Percentiles rank a stretch among this genome's conserved stretches.
Evolutionary conservation across 2,888 invertebrate genomes (phyloP).

Genomic region (Nudaria mundana): DNA sequence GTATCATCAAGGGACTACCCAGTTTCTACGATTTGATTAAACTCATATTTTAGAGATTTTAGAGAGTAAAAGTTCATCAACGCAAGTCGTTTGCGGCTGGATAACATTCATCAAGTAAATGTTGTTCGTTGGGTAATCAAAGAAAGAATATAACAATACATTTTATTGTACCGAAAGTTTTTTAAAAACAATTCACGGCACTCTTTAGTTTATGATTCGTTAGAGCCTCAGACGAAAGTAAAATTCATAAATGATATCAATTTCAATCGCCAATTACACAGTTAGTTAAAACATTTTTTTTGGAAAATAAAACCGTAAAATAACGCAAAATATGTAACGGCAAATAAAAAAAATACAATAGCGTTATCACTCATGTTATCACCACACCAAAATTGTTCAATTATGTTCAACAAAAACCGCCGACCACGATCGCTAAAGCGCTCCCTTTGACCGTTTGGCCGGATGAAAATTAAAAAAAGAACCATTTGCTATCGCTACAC

Average conservation of each 20-base stretch:
- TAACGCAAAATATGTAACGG: too few species aligned
- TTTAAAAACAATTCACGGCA: too few species aligned
- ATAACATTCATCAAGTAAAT: slow-evolving; percentile 1
- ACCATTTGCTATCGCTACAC: slow-evolving; percentile 22
- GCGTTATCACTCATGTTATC: slow-evolving; percentile 9
- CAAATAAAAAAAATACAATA: slow-evolving; percentile 6
- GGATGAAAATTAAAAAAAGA: slow-evolving; percentile 19
- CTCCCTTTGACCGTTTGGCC: slow-evolving; percentile 24
- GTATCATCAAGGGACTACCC: slow-evolving; percentile 4
- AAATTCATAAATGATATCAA: too few species aligned
- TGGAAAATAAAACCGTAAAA: slow-evolving; percentile 3
- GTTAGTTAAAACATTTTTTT: too few species aligned
- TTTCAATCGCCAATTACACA: too few species aligned
- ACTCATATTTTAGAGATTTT: slow-evolving; percentile 13
- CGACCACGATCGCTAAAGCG: slow-evolving; percentile 19
- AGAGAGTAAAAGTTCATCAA: slow-evolving; percentile 6
- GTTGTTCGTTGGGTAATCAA: neutral
- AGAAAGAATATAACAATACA: neutral
- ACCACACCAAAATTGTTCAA: slow-evolving; percentile 24
- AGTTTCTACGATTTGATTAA: slow-evolving; percentile 7
- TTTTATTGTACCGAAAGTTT: too few species aligned
- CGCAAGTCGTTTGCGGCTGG: slow-evolving; percentile 1
- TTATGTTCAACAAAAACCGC: slow-evolving; percentile 22
- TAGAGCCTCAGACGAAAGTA: too few species aligned
- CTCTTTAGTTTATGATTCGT: too few species aligned